Base-by-base conservation (phyloP, 2,113 vertebrate species). In the Rhagologus leucostigma region DNA sequence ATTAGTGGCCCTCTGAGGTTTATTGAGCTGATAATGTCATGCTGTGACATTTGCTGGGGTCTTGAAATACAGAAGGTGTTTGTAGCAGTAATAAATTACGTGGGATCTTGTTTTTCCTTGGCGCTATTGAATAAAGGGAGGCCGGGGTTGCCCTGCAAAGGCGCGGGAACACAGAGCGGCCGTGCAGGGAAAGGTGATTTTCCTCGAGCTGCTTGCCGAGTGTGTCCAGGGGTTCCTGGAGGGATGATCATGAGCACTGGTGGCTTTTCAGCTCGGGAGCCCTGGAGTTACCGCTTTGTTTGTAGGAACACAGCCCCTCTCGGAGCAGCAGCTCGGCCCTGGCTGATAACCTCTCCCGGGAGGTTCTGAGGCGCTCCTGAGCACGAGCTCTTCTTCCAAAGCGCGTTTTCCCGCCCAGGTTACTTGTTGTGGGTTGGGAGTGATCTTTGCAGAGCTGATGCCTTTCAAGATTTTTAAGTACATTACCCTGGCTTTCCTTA, bases 311-410 rank as follows among this genome's bases (percentile, higher is more conserved):
- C 70, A 57, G 74, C 65, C 60, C 30, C 18, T 65, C 21, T 29
- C 7, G 6, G 78, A 49, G 92, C 87, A 68, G 67, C 79, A 67
- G 63, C 83, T 50, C 47, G 11, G 60, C 5, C 1, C 6, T 4
- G 67, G 35, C 41, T 35, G 57, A 1, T 2, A 1, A 10, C 2
- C 0, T 7, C 63, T 68, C 33, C 15, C 4, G 1, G 7, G 67
- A 29, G 37, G 14, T 42, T 46, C 67, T 62, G 67, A 7, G 1
- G 2, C 15, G 53, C 35, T 35, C 1, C 0, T 16, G 46, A 49
- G 37, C 5, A 2, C 20, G 3, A 62, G 4, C 0, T 64, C 50
- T 39, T 21, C 64, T 9, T 30, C 52, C 55, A 49, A 26, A 74
- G 10, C 0, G 1, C 27, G 3, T 5, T 60, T 19, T 63, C 60